These are phyloP conservation scores for Chaetodon trifascialis DNA, from an alignment of 2,113 vertebrate species.

Conservation along the genomic window DNA sequence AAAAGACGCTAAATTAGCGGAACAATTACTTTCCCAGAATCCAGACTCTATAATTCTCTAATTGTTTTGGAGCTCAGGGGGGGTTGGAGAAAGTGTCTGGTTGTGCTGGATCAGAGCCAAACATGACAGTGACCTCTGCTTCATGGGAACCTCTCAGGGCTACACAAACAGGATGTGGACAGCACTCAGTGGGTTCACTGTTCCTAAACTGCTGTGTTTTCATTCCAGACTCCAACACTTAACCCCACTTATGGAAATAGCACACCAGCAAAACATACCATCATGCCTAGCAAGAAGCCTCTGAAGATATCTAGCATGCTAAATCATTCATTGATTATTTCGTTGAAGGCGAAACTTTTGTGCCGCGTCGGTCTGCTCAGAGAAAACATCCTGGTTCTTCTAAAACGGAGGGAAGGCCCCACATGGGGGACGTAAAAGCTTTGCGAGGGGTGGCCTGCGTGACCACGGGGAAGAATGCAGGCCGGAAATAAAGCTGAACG, in stretches of 20 bases:
- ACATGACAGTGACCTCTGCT: slow-evolving; percentile 69
- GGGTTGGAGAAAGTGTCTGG: slow-evolving; percentile 29
- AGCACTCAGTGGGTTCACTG: slow-evolving; percentile 48
- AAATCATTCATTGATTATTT: background rate
- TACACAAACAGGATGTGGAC: slow-evolving; percentile 74
- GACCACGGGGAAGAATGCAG: background rate
- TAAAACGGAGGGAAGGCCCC: background rate
- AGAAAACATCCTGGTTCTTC: slow-evolving; percentile 7
- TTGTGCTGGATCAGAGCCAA: slow-evolving; percentile 67
- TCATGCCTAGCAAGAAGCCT: too few relatives aligned
- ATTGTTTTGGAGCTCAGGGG: slow-evolving; percentile 30
- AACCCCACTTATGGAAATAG: slow-evolving; percentile 9
- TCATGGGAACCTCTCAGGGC: slow-evolving; percentile 65
- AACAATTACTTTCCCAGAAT: slow-evolving; percentile 3
- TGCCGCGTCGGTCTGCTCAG: background rate
- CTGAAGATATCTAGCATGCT: too few relatives aligned
- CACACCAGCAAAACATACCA: background rate
- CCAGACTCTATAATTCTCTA: slow-evolving; percentile 28
- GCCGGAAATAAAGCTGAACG: slow-evolving; percentile 1
- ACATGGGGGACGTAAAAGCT: too few relatives aligned
- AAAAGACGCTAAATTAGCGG: background rate
- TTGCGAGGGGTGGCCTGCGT: background rate
- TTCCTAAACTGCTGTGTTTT: slow-evolving; percentile 43
- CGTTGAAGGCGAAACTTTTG: background rate
- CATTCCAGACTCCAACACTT: slow-evolving; percentile 22